Conservation (phyloP, 2,888 invertebrate genomes). For the Malachius bipustulatus region DNA sequence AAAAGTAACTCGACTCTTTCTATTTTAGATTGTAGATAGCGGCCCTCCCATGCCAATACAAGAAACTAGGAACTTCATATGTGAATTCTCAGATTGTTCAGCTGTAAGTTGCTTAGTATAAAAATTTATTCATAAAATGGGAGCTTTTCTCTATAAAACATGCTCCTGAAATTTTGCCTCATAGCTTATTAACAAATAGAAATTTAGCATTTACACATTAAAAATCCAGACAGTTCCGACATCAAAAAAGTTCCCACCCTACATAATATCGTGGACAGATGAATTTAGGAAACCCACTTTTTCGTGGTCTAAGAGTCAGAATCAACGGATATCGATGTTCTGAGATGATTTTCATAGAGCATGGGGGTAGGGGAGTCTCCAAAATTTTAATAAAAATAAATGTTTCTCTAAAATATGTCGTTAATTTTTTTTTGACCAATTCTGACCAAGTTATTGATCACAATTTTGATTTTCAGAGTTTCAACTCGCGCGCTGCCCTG, state of each 20-base stretch:
- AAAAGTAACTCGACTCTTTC: slow-evolving; percentile 8
- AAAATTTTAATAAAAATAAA: slow-evolving; percentile 7
- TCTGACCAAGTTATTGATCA: background rate
- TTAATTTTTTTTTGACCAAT: slow-evolving; percentile 12
- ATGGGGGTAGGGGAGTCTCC: no score
- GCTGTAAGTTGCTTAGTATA: slow-evolving; percentile 39
- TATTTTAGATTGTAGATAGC: slow-evolving; percentile 34
- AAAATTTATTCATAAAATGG: no score
- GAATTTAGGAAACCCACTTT: no score
- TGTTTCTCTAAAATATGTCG: background rate
- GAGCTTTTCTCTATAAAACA: no score
- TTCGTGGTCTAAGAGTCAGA: no score
- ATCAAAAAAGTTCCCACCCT: no score
- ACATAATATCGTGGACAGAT: no score
- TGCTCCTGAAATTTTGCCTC: no score
- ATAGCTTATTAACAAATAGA: no score
- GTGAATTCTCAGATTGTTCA: slow-evolving; percentile 53
- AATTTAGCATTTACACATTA: no score
- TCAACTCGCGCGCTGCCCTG: slow-evolving; percentile 55
- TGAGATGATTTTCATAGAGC: no score
- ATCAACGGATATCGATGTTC: slow-evolving; percentile 4
- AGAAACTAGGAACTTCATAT: slow-evolving; percentile 40
- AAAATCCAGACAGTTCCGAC: no score
- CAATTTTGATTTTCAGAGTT: slow-evolving; percentile 41
- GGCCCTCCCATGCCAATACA: slow-evolving; percentile 34